phyloP scores from a whole-genome alignment of 2,113 vertebrate species.

The Megaleporinus macrocephalus region DNA sequence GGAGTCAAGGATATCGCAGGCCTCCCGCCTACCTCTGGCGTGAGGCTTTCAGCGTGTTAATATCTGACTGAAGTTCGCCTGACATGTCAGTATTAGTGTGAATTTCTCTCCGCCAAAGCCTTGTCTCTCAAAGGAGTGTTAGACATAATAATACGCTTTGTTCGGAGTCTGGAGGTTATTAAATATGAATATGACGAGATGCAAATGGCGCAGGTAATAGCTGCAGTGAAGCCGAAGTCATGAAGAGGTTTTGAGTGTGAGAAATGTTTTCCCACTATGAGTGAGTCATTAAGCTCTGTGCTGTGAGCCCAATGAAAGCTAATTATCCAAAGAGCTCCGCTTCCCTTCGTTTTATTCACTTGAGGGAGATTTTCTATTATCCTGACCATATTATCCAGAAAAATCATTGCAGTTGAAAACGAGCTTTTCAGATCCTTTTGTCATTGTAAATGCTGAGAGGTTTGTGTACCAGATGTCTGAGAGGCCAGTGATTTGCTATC shows the following conservation, averaged over 20 bases:
- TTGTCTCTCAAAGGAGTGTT: background rate
- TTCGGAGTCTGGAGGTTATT: conserved; percentile 19
- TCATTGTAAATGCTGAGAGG: conserved; percentile 4
- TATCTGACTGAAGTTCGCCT: background rate
- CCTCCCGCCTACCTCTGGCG: background rate
- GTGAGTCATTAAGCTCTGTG: conserved; percentile 28
- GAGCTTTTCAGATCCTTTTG: background rate
- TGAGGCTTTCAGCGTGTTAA: background rate
- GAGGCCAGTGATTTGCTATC: background rate
- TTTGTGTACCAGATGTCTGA: background rate
- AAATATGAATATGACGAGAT: background rate
- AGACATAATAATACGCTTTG: conserved; percentile 14
- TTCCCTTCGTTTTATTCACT: conserved; percentile 30
- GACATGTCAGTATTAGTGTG: background rate
- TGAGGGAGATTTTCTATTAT: conserved; percentile 38
- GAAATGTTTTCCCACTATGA: conserved; percentile 1
- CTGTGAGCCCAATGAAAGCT: conserved; percentile 12
- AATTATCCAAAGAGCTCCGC: conserved; percentile 25
- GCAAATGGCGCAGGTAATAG: conserved; percentile 30
- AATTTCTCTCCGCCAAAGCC: background rate
- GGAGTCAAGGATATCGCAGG: background rate
- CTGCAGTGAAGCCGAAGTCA: background rate
- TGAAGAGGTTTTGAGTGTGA: background rate
- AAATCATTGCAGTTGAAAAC: conserved; percentile 37
- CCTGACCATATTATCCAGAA: conserved; percentile 6